Evolutionary conservation across 2,797 vertebrate species (phyloP).

Genomic region (Onychomys arenicola): DNA sequence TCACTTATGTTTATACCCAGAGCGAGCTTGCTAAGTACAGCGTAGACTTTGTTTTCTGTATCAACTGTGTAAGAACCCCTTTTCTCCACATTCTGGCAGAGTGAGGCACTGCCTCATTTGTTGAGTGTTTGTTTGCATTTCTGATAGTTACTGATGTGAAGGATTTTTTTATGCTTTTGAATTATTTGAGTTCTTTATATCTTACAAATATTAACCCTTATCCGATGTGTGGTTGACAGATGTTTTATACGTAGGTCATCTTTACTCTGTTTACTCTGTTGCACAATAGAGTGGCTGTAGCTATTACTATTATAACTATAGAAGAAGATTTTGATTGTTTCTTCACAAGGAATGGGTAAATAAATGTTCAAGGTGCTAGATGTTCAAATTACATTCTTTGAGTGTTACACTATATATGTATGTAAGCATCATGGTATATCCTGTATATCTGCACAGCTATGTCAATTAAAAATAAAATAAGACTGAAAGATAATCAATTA

Average conservation of each 20-base stretch:
- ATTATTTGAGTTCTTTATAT: background rate
- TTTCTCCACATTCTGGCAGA: background rate
- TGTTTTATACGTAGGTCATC: background rate
- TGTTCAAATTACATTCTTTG: background rate
- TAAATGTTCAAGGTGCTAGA: background rate
- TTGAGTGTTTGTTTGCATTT: background rate
- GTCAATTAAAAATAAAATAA: background rate
- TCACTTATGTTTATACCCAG: background rate
- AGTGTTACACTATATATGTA: background rate
- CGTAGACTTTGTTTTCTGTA: background rate
- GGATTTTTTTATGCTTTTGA: background rate
- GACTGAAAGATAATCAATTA: background rate
- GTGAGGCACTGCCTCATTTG: background rate
- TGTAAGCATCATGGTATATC: background rate
- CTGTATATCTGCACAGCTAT: background rate
- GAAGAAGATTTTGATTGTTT: slow-evolving; percentile 4
- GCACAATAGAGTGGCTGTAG: background rate
- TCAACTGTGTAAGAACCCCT: background rate
- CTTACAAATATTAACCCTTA: background rate
- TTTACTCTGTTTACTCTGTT: background rate
- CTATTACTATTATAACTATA: background rate
- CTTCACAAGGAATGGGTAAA: background rate
- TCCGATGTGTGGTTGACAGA: background rate
- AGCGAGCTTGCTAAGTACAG: background rate
- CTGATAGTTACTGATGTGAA: background rate